phyloP scores from a whole-genome alignment of 2,797 vertebrate species.

The Ispidina lecontei region DNA sequence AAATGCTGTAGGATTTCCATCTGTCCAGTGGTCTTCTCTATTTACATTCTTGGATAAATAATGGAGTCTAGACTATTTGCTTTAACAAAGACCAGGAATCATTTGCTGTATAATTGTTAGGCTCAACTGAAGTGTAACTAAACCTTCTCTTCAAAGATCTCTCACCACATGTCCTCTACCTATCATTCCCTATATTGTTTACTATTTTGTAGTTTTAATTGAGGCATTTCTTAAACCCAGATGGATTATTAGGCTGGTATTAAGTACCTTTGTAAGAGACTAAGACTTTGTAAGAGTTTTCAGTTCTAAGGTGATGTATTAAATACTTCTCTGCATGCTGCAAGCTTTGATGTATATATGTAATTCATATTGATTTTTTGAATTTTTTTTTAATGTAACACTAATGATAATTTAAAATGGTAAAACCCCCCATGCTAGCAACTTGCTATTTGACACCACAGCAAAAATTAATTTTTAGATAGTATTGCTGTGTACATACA shows the following conservation, averaged over 20 bases:
- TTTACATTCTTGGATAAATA: conserved; percentile 75
- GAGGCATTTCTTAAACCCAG: conserved; percentile 61
- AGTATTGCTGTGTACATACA: background rate
- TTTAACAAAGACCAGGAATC: conserved; percentile 72
- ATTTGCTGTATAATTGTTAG: conserved; percentile 70
- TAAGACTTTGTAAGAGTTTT: background rate
- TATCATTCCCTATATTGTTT: conserved; percentile 66
- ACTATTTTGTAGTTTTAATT: conserved; percentile 50
- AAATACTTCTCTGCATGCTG: background rate
- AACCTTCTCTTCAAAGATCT: conserved; percentile 67
- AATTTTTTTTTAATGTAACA: no score
- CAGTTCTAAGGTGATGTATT: background rate
- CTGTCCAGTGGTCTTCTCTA: conserved; percentile 76
- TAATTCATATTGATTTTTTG: background rate
- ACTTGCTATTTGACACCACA: background rate
- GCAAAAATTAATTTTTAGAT: background rate
- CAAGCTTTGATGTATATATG: background rate
- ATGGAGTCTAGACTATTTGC: conserved; percentile 62
- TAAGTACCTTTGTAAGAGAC: conserved; percentile 14
- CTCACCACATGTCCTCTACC: conserved; percentile 63
- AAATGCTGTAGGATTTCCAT: conserved; percentile 75
- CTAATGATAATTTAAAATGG: background rate
- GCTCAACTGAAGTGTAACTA: conserved; percentile 68
- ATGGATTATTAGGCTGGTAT: conserved; percentile 57
- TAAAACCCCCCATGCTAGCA: background rate